Evolutionary conservation across 2,113 vertebrate genomes (phyloP), one percentile per base, ranked within the genome.

Genomic region (Dermatemys mawii): DNA sequence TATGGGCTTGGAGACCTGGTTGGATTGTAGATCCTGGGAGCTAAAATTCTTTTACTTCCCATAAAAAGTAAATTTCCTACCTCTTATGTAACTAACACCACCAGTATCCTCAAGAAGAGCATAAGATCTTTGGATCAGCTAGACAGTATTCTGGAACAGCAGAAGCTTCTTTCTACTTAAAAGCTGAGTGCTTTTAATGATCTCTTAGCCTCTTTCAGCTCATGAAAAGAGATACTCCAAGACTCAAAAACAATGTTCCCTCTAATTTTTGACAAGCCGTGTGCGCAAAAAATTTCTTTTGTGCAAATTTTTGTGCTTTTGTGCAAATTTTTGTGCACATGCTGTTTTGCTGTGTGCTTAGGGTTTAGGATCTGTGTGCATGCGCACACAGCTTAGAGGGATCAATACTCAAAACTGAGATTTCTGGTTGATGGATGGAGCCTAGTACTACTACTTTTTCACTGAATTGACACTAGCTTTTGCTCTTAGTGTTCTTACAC

Each of bases 41-140:
- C 84, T 89, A 24, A 86, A 92, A 41, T 82, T 84, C 63, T 91
- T 93, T 81, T 41, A 87, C 70, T 89, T 94, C 92, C 94, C 96
- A 96, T 95, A 92, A 91, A 89, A 78, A 94, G 88, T 50, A 85
- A 88, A 54, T 88, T 94, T 94, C 86, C 81, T 90, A 92, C 41
- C 70, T 89, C 95, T 90, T 88, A 93, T 84, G 92, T 95, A 91
- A 95, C 92, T 95, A 92, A 44, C 82, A 96, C 91, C 76, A 94
- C 82, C 84, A 94, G 86, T 86, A 73, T 92, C 70, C 46, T 91
- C 91, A 92, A 95, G 90, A 95, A 95, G 92, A 95, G 75, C 81
- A 84, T 78, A 83, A n/a, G 78, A 16, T 80, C 93, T 95, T 78
- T 96, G 78, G 78, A 97, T 95, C 78, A 90, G 50, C 86, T 92